Evolutionary conservation across 2,888 invertebrate species (phyloP).

Genomic region (Galerucella pusilla): DNA sequence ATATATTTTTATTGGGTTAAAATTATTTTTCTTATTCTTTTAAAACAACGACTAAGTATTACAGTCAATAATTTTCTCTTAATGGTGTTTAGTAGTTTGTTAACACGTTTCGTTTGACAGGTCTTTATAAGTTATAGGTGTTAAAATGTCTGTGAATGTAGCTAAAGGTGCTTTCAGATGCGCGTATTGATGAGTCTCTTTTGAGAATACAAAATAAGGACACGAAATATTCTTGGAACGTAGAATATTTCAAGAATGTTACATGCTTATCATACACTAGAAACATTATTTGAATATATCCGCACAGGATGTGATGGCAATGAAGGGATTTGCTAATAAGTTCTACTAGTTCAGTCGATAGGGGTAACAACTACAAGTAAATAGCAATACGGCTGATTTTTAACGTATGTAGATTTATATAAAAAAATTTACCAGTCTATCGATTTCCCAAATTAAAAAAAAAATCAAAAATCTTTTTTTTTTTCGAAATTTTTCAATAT

Average conservation of each 20-base stretch:
- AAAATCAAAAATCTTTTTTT: no score
- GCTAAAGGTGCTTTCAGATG: conserved; percentile 13
- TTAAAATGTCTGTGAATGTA: conserved; percentile 15
- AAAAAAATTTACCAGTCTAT: no score
- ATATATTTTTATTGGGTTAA: no score
- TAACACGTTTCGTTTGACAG: conserved; percentile 13
- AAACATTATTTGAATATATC: background rate
- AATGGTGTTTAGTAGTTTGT: conserved; percentile 1
- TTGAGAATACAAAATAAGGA: conserved; percentile 18
- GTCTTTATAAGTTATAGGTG: conserved; percentile 19
- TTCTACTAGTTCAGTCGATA: no score
- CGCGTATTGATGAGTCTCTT: conserved; percentile 12
- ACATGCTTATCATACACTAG: background rate
- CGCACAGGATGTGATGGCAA: background rate
- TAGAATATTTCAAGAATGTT: conserved; percentile 10
- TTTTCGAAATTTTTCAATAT: no score
- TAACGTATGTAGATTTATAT: no score
- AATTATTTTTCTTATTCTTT: background rate
- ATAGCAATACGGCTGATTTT: no score
- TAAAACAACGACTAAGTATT: background rate
- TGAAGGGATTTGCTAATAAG: background rate
- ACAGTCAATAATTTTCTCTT: background rate
- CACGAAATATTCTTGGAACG: conserved; percentile 7
- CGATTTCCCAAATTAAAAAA: no score
- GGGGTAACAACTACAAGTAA: no score